Base-by-base conservation (phyloP, 2,888 invertebrate species). In the Embidobia sp. region DNA sequence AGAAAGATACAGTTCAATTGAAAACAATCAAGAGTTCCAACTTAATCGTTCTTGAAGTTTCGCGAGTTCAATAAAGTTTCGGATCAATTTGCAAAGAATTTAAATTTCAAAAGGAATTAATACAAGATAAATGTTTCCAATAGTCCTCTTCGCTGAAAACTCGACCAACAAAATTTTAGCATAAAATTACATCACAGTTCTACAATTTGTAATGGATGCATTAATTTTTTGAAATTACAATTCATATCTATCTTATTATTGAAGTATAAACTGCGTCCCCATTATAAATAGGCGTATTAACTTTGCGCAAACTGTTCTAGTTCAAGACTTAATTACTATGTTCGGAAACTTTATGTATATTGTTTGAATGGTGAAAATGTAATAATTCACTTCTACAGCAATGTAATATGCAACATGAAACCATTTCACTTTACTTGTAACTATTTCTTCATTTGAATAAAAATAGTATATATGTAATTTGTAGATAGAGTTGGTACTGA, bases 21-120 rank as follows among this genome's bases (percentile, higher is more conserved):
- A 55, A 55, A 55, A 55, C 27, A 55, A 55, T 40, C 27, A n/a
- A 18, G 37, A 55, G 27, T 55, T 27, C 26, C 53, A 27, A 26
- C 40, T 27, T 55, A 55, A 55, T 55, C 53, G 53, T 40, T 16
- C 11, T 27, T 15, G 27, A 55, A 55, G 10, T 55, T 55, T 27
- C 27, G 27, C 37, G 19, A 40, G 40, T 27, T 40, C 53, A 27
- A 37, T 27, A n/a, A 55, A 55, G 53, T 55, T 51, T 15, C 18
- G 26, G 35, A 51, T 40, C 37, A 40, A 40, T 55, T 55, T 40
- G 40, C 40, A 19, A 40, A 49, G 42, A 42, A 22, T 42, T 42
- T 42, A 11, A 42, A 22, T 42, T 42, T 42, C 42, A n/a, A 22
- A 22, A 22, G 42, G 42, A 5, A 19, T 22, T 22, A 19, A 10